Base-by-base conservation (phyloP, 2,797 vertebrate species). In the Danio aesculapii region DNA sequence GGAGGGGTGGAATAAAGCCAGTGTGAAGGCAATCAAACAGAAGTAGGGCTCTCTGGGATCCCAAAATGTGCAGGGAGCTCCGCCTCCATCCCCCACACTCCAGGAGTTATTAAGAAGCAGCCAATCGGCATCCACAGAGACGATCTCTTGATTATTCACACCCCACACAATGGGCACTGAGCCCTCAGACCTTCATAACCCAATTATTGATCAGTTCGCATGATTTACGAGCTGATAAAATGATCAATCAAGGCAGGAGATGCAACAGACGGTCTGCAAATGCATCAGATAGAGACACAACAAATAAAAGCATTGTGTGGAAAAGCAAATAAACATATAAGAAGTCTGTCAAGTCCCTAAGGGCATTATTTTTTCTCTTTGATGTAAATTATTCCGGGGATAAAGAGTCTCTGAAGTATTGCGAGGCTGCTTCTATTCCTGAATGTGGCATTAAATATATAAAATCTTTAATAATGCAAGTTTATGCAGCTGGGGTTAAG, bases 1-100 rank as follows among this genome's bases (percentile, higher is more conserved):
- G 17, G 83, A 84, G 88, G 89, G 88, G 84, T 91, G 91, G 89
- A 89, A 86, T 83, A 84, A 73, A 58, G 85, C 89, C 88, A 89
- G 81, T 82, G 83, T 87, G 87, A 89, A 89, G 87, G 89, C 83
- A 87, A 90, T 89, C 87, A 89, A 89, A 91, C 86, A 81, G 70
- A 88, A 86, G 55, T 82, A 77, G 86, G 86, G 84, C 83, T 86
- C 86, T 73, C 79, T 79, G 86, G 87, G 89, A 89, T 85, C 76
- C 89, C 86, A 83, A 84, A 85, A 91, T 88, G 79, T 85, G 83
- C 84, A 83, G 84, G 69, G 81, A 84, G 82, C 82, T 86, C 70
- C 80, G 78, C 81, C 81, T 84, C 78, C 83, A 84, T 85, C 86
- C 86, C 85, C 87, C 81, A 87, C 84, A 84, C 86, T 82, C 72